Percentiles rank a stretch among this genome's conserved stretches.
phyloP scores from a whole-genome alignment of 2,888 invertebrate species.

The Synanthedon vespiformis region DNA sequence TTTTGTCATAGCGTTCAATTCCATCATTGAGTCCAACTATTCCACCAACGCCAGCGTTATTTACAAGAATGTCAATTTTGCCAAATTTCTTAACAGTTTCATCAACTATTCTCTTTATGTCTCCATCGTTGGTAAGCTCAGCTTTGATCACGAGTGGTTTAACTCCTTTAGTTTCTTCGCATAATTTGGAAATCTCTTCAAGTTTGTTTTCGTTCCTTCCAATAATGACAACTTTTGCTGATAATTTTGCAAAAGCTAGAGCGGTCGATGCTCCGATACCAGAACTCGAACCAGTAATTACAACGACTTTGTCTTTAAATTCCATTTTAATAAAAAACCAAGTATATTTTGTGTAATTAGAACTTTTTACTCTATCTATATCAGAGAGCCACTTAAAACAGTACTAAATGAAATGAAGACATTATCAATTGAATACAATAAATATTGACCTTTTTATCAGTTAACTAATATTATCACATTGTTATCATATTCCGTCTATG shows the following conservation, averaged over 20 bases:
- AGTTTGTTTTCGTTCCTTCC: slow-evolving; percentile 43
- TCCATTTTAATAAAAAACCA: slow-evolving; percentile 22
- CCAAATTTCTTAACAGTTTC: slow-evolving; percentile 31
- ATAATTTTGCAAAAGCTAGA: slow-evolving; percentile 31
- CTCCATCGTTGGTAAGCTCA: slow-evolving; percentile 35
- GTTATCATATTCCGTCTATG: too few species aligned
- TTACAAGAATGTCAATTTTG: slow-evolving; percentile 75
- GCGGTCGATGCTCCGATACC: slow-evolving; percentile 52
- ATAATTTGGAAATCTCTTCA: slow-evolving; percentile 26
- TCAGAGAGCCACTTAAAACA: too few species aligned
- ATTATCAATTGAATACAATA: too few species aligned
- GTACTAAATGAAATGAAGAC: too few species aligned
- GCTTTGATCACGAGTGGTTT: slow-evolving; percentile 34
- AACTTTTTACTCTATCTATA: too few species aligned
- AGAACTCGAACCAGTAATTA: slow-evolving; percentile 51
- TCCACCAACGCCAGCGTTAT: slow-evolving; percentile 69
- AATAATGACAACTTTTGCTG: slow-evolving; percentile 34
- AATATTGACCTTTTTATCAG: too few species aligned
- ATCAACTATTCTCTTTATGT: slow-evolving; percentile 30
- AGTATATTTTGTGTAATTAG: too few species aligned
- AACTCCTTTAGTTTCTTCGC: slow-evolving; percentile 26
- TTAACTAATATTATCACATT: too few species aligned
- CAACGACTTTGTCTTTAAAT: slow-evolving; percentile 43
- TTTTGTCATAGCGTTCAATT: slow-evolving; percentile 79
- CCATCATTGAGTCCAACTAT: slow-evolving; percentile 4